These are phyloP conservation scores for Pteropus rufus DNA, from an alignment of 2,797 vertebrate genomes.

Conservation along the genomic window DNA sequence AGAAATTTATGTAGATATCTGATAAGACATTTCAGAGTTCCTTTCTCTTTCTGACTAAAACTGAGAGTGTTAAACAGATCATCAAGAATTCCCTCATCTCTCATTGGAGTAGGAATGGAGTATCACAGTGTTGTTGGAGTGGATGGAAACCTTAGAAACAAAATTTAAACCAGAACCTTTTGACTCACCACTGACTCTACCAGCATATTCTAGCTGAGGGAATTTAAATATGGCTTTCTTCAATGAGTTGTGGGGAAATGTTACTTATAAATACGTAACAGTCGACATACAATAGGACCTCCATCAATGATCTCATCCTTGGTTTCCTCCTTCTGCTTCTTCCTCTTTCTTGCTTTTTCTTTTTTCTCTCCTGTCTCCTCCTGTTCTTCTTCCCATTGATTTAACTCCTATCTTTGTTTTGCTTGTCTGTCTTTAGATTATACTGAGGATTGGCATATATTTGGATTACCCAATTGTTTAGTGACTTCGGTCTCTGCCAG, in stretches of 20 bases:
- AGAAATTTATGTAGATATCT: slow-evolving; percentile 57
- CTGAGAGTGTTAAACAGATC: slow-evolving; percentile 5
- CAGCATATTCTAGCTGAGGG: background rate
- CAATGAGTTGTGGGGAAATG: background rate
- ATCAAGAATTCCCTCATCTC: background rate
- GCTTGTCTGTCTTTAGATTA: background rate
- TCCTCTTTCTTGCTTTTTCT: background rate
- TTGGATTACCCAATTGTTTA: background rate
- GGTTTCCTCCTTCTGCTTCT: background rate
- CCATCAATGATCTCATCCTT: background rate
- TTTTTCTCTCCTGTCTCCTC: background rate
- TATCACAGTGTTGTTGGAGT: background rate
- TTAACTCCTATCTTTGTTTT: background rate
- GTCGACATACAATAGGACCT: background rate
- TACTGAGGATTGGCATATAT: background rate
- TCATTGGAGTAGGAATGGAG: background rate
- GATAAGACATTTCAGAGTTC: slow-evolving; percentile 44
- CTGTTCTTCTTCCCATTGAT: background rate
- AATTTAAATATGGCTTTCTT: background rate
- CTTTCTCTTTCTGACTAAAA: slow-evolving; percentile 44
- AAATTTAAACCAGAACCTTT: background rate
- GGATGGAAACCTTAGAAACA: background rate
- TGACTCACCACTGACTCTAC: background rate
- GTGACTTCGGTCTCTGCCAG: background rate
- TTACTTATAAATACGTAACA: too few species aligned